These are phyloP conservation scores for Aphelinus certus DNA, from an alignment of 1,140 invertebrate genomes.

Conservation along the genomic window DNA sequence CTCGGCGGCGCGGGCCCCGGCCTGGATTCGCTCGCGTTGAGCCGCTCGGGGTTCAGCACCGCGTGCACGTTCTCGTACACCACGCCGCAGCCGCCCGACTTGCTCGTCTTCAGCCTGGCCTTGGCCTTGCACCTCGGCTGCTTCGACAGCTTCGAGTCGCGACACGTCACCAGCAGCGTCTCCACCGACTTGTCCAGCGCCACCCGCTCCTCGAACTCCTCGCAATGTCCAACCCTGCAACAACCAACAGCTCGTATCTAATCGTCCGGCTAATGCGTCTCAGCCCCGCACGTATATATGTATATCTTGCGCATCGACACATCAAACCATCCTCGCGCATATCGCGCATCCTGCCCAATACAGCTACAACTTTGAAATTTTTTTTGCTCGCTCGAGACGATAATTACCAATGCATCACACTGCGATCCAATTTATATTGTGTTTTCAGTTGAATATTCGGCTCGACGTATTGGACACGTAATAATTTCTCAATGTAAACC, in stretches of 20 bases:
- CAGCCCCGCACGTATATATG: too few relatives aligned
- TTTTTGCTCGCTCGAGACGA: background rate
- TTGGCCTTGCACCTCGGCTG: conserved; percentile 47
- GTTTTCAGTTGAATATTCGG: too few relatives aligned
- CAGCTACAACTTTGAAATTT: too few relatives aligned
- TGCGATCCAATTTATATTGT: too few relatives aligned
- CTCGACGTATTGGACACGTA: too few relatives aligned
- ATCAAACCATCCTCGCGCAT: too few relatives aligned
- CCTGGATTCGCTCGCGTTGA: conserved; percentile 51
- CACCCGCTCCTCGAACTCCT: conserved; percentile 58
- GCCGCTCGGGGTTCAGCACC: conserved; percentile 54
- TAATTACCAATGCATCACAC: too few relatives aligned
- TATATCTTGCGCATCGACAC: too few relatives aligned
- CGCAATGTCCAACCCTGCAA: conserved; percentile 60
- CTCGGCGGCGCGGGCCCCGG: background rate
- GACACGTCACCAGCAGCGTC: conserved; percentile 63
- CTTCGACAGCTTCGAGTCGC: conserved; percentile 47
- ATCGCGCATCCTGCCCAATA: too few relatives aligned
- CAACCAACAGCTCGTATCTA: background rate
- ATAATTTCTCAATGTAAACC: too few relatives aligned
- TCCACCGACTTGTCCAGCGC: conserved; percentile 56
- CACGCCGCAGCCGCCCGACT: conserved; percentile 8
- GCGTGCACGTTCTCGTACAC: conserved; percentile 69
- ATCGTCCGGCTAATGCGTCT: too few relatives aligned
- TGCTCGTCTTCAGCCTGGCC: conserved; percentile 35